phyloP scores from a whole-genome alignment of 64 coral and sea anemone species.

The Actinia tenebrosa region DNA sequence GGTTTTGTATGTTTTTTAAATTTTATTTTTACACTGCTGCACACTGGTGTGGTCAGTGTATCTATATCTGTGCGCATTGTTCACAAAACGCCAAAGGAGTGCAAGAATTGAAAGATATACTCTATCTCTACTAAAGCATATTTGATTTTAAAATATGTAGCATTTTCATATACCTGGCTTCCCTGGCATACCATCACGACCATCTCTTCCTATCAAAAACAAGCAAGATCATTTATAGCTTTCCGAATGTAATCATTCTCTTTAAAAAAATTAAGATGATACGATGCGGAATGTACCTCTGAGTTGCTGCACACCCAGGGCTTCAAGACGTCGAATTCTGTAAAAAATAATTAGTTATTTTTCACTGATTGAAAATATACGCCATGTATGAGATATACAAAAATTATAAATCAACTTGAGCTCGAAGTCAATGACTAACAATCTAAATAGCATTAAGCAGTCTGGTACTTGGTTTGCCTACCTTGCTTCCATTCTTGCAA shows the following conservation, averaged over 20 bases:
- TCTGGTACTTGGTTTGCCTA: background rate
- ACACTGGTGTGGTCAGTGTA: no score
- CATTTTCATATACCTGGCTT: background rate
- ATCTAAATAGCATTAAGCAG: no score
- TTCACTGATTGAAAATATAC: background rate
- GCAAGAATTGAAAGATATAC: no score
- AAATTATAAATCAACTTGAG: background rate
- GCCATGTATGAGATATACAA: background rate
- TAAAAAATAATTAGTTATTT: background rate
- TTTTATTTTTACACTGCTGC: no score
- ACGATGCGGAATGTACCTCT: background rate
- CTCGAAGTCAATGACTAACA: no score
- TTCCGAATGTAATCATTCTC: background rate
- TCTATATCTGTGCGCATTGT: background rate
- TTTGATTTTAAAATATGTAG: no score
- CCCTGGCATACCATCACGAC: background rate
- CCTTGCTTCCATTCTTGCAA: background rate
- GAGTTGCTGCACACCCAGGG: background rate
- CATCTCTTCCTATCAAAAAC: conserved; percentile 8
- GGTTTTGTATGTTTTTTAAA: no score
- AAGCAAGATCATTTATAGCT: background rate
- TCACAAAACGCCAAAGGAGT: no score
- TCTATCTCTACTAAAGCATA: no score
- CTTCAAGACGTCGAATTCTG: background rate
- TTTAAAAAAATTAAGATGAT: background rate